A percentile compares a stretch with the other conserved stretches of the same genome.
phyloP scores from a whole-genome alignment of 1,140 invertebrate genomes.

The Nylanderia fulva region DNA sequence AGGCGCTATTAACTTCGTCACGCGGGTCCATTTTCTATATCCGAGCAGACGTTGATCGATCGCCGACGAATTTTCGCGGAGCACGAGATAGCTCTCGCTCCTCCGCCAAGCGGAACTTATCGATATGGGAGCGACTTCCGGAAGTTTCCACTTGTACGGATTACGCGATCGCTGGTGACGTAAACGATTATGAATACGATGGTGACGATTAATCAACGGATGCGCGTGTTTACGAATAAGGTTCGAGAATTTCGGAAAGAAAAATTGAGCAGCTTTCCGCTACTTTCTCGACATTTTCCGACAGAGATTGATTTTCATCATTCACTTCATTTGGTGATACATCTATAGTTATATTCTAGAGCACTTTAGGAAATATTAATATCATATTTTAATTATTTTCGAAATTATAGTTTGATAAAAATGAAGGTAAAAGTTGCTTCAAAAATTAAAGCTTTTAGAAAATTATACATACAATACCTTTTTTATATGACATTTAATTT shows the following conservation, averaged over 20 bases:
- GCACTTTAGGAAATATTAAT: no score
- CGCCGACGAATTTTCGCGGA: constrained; percentile 59
- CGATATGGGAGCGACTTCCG: not conserved
- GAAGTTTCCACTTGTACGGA: not conserved
- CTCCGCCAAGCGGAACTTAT: constrained; percentile 6
- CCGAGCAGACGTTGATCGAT: constrained; percentile 72
- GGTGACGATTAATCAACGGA: not conserved
- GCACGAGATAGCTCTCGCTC: not conserved
- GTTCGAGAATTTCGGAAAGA: not conserved
- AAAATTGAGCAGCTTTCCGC: not conserved
- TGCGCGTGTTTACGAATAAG: constrained; percentile 1
- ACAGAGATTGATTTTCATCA: not conserved
- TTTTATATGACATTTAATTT: not conserved
- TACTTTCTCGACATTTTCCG: not conserved
- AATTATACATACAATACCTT: not conserved
- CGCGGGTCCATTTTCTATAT: constrained; percentile 66
- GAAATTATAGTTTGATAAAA: no score
- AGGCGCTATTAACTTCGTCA: constrained; percentile 65
- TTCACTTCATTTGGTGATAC: not conserved
- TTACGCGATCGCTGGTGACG: not conserved
- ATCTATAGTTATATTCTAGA: not conserved
- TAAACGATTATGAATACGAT: constrained; percentile 9
- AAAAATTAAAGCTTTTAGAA: no score
- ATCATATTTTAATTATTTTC: no score
- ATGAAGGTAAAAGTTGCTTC: no score